Evolutionary conservation across 2,888 invertebrate species (phyloP), one percentile per base, ranked within the genome.

Genomic region (Netelia virgata): DNA sequence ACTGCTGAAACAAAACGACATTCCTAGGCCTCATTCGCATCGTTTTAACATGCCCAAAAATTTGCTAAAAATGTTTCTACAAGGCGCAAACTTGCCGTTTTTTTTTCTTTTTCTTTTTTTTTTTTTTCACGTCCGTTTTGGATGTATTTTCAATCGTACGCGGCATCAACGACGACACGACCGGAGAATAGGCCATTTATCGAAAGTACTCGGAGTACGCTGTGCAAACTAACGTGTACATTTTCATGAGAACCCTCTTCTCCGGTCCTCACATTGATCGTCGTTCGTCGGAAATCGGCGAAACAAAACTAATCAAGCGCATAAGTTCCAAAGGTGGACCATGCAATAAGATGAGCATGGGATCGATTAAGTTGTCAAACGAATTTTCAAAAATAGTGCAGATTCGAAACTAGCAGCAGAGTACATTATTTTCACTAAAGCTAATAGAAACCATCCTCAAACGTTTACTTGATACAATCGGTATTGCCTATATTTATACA

Each of bases 1-100:
- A 82, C 85, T 84, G 86, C 90, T 90, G 90, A 89, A 90, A 90
- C 89, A 90, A 90, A 89, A 90, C 83, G 78, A 86, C 72, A 89
- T 88, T 88, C 88, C 90, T 90, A 90, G 88, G 88, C 87, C 88
- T 89, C 88, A 85, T 81, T 84, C 81, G 84, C 84, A 81, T 57
- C 63, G 41, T 53, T 18, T 20, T 43, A 43, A 55, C 63, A n/a
- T 23, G 55, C n/a, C 23, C 61, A 63, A 63, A 63, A 18, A 20
- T 41, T 63, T 41, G n/a, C 57, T 41, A 47, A n/a, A 28, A n/a
- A 16, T 11, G 16, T 41, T 53, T 28, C 14, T 57, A 28, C 14
- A 10, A 14, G 28, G n/a, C 16, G 14, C 43, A 59, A 63, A 72
- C 14, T 64, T 53, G 6, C 53, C 9, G 55, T 50, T 50, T 18